Percentiles rank a stretch among this genome's conserved stretches.
Evolutionary conservation across 2,888 invertebrate genomes (phyloP).

Genomic region (Escarpia spicata): DNA sequence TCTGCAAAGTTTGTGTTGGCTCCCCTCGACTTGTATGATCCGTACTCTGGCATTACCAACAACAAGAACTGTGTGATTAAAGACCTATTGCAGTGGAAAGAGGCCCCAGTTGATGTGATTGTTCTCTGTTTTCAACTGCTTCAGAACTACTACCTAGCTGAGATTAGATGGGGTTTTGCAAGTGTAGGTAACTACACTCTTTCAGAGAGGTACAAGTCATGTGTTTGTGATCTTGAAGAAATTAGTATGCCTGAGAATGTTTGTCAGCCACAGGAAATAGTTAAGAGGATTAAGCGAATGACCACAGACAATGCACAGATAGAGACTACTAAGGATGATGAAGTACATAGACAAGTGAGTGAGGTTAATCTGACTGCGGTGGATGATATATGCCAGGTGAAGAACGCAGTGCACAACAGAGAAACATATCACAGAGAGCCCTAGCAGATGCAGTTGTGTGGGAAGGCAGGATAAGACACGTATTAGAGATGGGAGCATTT

Average conservation of each 20-base stretch:
- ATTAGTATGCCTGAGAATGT: neutral
- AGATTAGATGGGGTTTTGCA: neutral
- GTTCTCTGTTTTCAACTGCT: slow-evolving; percentile 7
- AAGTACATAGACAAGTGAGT: neutral
- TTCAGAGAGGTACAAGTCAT: neutral
- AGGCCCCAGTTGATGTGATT: slow-evolving; percentile 18
- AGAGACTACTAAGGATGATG: neutral
- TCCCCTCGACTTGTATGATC: neutral
- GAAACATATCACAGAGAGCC: neutral
- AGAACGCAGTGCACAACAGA: neutral
- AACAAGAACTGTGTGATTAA: slow-evolving; percentile 17
- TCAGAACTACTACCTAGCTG: neutral
- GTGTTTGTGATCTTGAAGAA: neutral
- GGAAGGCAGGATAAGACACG: neutral
- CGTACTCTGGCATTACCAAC: slow-evolving; percentile 14
- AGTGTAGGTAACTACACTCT: neutral
- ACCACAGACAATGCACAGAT: neutral
- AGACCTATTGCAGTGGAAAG: slow-evolving; percentile 17
- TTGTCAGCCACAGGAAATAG: neutral
- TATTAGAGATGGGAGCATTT: neutral
- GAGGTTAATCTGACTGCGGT: neutral
- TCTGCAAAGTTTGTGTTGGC: neutral
- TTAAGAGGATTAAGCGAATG: neutral
- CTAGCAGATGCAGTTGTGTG: neutral
- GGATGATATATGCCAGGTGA: neutral